Conservation (phyloP, 2,113 vertebrate genomes). For the Chamaetylas fuelleborni region DNA sequence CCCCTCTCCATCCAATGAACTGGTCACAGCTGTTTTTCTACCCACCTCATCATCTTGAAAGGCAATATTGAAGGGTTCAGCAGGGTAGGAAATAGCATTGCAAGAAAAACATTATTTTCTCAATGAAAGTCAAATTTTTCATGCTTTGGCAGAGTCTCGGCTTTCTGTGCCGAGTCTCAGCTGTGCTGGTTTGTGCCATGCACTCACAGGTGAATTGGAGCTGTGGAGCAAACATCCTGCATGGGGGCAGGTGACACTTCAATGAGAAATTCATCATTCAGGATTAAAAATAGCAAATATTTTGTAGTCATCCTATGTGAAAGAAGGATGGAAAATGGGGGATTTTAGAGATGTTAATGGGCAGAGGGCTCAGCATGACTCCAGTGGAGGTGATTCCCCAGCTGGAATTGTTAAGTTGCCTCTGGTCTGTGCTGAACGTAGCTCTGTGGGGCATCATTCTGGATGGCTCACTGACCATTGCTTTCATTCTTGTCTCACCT, state of each 20-base stretch:
- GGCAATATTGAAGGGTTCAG: neutral
- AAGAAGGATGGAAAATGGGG: neutral
- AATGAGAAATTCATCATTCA: neutral
- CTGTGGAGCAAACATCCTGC: fast-evolving
- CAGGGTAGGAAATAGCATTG: fast-evolving
- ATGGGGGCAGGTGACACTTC: neutral
- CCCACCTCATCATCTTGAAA: neutral
- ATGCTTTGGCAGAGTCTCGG: neutral
- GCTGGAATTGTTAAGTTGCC: neutral
- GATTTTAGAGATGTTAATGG: neutral
- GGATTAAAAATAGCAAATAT: neutral
- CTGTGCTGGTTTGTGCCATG: fast-evolving
- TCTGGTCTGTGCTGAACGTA: fast-evolving
- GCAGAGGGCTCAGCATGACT: neutral
- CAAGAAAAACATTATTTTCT: neutral
- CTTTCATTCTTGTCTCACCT: fast-evolving
- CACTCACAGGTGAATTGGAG: neutral
- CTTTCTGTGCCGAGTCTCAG: neutral
- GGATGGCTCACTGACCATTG: too few species aligned
- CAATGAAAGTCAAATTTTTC: neutral
- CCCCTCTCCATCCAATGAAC: neutral
- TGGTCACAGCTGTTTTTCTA: neutral
- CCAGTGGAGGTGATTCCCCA: neutral
- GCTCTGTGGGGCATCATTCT: neutral
- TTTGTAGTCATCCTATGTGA: neutral